Percentiles rank a stretch among this genome's conserved stretches.
Conservation (phyloP, 2,888 invertebrate genomes). For the Eupithecia vulgata region DNA sequence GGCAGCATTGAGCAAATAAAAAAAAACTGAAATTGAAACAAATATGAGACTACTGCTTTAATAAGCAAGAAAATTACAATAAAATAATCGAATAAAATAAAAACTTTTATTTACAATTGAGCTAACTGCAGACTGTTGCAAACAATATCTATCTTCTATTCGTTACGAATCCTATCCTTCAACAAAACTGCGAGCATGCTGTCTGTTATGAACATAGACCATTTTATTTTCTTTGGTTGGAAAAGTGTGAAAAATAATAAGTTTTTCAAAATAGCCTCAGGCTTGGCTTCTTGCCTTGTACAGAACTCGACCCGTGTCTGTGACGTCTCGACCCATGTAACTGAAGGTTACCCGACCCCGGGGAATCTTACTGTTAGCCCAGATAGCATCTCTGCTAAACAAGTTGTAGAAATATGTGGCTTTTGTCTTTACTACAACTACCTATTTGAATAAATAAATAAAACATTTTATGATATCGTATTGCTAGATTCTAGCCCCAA, state of each 20-base stretch:
- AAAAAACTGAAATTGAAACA: too few relatives aligned
- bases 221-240: too few relatives aligned
- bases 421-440: background rate
- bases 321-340: conserved; percentile 32
- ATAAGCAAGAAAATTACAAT: too few relatives aligned
- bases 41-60: too few relatives aligned
- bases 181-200: too few relatives aligned
- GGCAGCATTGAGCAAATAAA: too few relatives aligned
- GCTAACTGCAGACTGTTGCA: too few relatives aligned
- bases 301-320: conserved; percentile 23
- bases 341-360: conserved; percentile 24
- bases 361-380: conserved; percentile 22
- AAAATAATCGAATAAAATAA: too few relatives aligned
- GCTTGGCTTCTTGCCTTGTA: background rate
- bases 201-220: too few relatives aligned
- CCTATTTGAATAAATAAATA: conserved; percentile 5
- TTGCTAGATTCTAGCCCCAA: background rate
- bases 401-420: conserved; percentile 13
- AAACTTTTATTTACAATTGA: too few relatives aligned
- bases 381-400: conserved; percentile 29
- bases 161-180: too few relatives aligned
- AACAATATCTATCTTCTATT: too few relatives aligned
- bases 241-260: background rate
- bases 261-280: background rate
- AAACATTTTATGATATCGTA: background rate